Evolutionary conservation across 2,888 invertebrate genomes (phyloP).

Genomic region (Thymelicus acteon): DNA sequence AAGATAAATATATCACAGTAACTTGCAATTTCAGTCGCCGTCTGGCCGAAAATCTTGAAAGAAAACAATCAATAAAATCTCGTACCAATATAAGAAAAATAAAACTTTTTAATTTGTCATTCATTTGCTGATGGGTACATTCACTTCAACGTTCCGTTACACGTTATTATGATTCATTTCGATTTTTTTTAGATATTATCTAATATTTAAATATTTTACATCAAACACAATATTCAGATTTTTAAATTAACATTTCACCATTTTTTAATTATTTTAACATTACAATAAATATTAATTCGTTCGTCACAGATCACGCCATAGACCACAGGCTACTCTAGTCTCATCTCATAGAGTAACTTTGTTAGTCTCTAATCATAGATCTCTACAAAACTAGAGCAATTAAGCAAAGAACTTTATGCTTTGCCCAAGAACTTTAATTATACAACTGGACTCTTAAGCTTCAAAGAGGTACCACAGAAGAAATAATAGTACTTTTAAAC

Average conservation of each 20-base stretch:
- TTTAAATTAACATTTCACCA: background rate
- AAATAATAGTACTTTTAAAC: too few species aligned
- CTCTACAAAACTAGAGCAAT: too few species aligned
- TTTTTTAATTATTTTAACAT: background rate
- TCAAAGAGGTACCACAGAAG: too few species aligned
- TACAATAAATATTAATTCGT: too few species aligned
- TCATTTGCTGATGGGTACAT: slow-evolving; percentile 80
- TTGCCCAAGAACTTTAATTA: too few species aligned
- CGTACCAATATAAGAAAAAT: slow-evolving; percentile 85
- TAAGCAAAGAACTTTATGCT: too few species aligned
- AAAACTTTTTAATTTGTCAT: slow-evolving; percentile 85
- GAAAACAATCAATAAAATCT: slow-evolving; percentile 86
- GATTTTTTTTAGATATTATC: slow-evolving; percentile 48
- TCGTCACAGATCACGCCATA: too few species aligned
- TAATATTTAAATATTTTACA: background rate
- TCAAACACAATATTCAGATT: background rate
- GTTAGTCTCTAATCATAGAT: too few species aligned
- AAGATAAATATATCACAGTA: slow-evolving; percentile 85
- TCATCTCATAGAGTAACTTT: too few species aligned
- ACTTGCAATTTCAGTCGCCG: slow-evolving; percentile 85
- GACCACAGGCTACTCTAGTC: too few species aligned
- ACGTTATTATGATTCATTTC: slow-evolving; percentile 53
- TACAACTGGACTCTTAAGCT: too few species aligned
- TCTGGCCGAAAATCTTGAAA: slow-evolving; percentile 85
- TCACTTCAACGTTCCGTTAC: slow-evolving; percentile 81